Conservation (phyloP, 2,797 vertebrate species). For the Micrastur ruficollis region DNA sequence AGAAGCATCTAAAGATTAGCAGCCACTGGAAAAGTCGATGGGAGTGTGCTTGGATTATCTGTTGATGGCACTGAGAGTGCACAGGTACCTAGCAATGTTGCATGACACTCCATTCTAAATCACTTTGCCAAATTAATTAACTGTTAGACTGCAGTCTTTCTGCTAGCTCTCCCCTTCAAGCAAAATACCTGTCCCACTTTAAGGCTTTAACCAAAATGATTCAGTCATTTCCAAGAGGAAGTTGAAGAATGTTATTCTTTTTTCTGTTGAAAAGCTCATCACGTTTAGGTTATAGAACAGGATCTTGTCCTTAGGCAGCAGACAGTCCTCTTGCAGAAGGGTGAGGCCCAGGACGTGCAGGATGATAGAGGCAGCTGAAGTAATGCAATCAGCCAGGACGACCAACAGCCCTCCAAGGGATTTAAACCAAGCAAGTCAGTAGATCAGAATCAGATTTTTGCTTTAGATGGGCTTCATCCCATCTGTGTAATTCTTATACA, state of each 20-base stretch:
- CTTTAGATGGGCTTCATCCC: neutral
- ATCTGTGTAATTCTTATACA: neutral
- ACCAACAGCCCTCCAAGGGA: neutral
- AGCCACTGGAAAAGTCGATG: neutral
- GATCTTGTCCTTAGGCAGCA: neutral
- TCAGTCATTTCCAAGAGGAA: neutral
- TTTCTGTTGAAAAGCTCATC: neutral
- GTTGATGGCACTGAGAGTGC: neutral
- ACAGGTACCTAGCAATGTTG: neutral
- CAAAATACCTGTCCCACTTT: neutral
- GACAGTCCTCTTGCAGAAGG: neutral
- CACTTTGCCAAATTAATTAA: neutral
- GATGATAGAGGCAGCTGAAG: neutral
- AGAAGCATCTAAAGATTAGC: neutral
- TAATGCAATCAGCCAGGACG: neutral
- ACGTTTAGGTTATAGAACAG: neutral
- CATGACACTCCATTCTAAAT: neutral
- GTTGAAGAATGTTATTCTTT: neutral
- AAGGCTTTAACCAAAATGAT: neutral
- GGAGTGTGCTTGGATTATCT: neutral
- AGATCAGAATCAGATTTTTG: neutral
- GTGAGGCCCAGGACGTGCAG: neutral
- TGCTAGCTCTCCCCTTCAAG: neutral
- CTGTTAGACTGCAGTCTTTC: neutral
- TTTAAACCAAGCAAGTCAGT: neutral